phyloP scores from a whole-genome alignment of 2,113 vertebrate species.

The Urocynchramus pylzowi region DNA sequence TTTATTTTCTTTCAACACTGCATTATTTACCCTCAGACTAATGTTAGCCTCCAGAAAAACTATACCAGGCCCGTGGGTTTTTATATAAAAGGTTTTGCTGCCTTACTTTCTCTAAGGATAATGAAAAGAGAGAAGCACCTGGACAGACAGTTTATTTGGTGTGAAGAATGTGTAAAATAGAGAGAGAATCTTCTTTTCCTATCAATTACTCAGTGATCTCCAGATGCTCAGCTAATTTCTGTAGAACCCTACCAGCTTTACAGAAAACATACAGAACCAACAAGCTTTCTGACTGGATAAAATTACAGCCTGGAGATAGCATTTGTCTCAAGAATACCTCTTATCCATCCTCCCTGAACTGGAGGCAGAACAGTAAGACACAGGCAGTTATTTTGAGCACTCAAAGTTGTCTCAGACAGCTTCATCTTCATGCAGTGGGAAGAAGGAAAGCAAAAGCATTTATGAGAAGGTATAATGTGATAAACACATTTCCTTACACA shows the following conservation, averaged over 20 bases:
- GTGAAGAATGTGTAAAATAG: background rate
- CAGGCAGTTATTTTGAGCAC: background rate
- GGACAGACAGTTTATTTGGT: background rate
- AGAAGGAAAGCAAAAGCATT: background rate
- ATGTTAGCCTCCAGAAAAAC: background rate
- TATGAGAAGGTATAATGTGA: no score
- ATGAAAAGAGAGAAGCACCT: background rate
- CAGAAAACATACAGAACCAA: background rate
- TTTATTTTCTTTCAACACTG: background rate
- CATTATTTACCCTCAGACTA: background rate
- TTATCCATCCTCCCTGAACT: background rate
- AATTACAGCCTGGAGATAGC: background rate
- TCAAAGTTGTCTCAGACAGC: background rate
- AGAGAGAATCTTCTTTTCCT: background rate
- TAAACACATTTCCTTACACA: background rate
- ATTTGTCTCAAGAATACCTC: background rate
- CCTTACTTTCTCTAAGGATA: background rate
- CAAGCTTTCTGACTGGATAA: background rate
- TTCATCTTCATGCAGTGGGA: background rate
- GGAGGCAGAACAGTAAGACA: background rate
- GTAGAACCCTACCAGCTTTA: background rate
- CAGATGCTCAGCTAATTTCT: background rate
- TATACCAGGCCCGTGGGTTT: background rate
- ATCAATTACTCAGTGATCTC: fast-evolving
- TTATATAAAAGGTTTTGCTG: background rate